Evolutionary conservation across 2,113 vertebrate genomes (phyloP), one percentile per base, ranked within the genome.

Genomic region (Passer montanus): DNA sequence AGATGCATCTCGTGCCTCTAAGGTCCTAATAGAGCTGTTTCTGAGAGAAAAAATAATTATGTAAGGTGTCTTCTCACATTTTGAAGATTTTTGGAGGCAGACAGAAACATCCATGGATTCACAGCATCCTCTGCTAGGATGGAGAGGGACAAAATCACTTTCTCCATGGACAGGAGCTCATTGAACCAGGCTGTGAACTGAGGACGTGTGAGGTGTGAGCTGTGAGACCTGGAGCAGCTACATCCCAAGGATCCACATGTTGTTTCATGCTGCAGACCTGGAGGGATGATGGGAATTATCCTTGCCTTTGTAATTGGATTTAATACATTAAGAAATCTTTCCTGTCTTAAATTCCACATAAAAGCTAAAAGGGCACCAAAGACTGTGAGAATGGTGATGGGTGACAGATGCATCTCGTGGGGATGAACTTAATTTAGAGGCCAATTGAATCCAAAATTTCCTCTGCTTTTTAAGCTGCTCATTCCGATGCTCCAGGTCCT

Each of bases 1-100:
- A 56, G 28, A 49, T 58, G 12, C 3, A 3, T 5, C 26, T 35
- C 0, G 2, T 19, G 31, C n/a, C n/a, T n/a, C n/a, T n/a, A 8
- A 68, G 17, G 7, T 68, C 6, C 41, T 67, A 11, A 30, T 23
- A 13, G 20, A 47, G 28, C 24, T 26, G 68, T 47, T 30, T 47
- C 24, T 53, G 59, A 23, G 12, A 41, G 8, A 35, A 18, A 64
- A 68, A 52, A 15, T 4, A 19, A 17, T 1, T 0, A 6, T 35
- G 31, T 30, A 28, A 60, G 3, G 6, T n/a, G 4, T 41, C 37
- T 46, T 6, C 20, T 66, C 4, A 1, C 19, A 27, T 39, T 52
- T 4, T 64, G 18, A 64, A 17, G 6, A 21, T 33, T 60, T 77
- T 30, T 27, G 46, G 26, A 67, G 13, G 24, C 0, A 3, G 31